A percentile compares a stretch with the other conserved stretches of the same genome.
Evolutionary conservation across 2,888 invertebrate species (phyloP).

Genomic region (Nemapogon koenigi): DNA sequence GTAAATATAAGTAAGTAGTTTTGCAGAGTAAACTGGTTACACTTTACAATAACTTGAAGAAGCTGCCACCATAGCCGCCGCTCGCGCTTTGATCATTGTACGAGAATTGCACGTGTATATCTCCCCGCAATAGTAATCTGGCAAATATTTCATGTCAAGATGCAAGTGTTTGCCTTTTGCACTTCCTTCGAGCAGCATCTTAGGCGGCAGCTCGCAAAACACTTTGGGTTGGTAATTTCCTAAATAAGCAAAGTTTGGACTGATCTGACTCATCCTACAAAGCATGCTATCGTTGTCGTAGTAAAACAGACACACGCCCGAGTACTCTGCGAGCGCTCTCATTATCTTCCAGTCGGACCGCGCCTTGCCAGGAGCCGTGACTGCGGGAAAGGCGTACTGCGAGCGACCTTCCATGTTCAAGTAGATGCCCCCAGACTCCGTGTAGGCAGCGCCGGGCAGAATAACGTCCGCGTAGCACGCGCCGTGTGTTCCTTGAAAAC

Average conservation of each 20-base stretch:
- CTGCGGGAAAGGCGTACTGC: conserved; percentile 86
- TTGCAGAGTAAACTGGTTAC: too few relatives aligned
- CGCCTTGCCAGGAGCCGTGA: conserved; percentile 91
- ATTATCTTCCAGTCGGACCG: conserved; percentile 98
- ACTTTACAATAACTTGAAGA: too few relatives aligned
- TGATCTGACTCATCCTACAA: conserved; percentile 35
- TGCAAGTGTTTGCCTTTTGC: conserved; percentile 18
- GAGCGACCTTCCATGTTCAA: conserved; percentile 96
- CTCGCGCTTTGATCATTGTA: conserved; percentile 40
- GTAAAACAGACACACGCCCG: conserved; percentile 31
- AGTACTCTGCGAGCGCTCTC: conserved; percentile 42
- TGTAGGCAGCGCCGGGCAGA: conserved; percentile 95
- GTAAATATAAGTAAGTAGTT: too few relatives aligned
- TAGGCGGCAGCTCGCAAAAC: conserved; percentile 24
- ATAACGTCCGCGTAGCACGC: conserved; percentile 89
- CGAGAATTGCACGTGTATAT: conserved; percentile 42
- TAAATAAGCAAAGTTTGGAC: conserved; percentile 35
- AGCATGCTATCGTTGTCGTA: conserved; percentile 28
- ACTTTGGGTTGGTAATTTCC: conserved; percentile 33
- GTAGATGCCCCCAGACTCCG: conserved; percentile 93
- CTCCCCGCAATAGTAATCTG: conserved; percentile 48
- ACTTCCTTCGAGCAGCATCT: conserved; percentile 16
- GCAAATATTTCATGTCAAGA: conserved; percentile 31
- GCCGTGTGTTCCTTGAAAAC: conserved; percentile 95
- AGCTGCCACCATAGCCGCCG: conserved; percentile 27